Percentiles rank a stretch among this genome's conserved stretches.
phyloP scores from a whole-genome alignment of 2,797 vertebrate species.

The Meriones psammophilus region DNA sequence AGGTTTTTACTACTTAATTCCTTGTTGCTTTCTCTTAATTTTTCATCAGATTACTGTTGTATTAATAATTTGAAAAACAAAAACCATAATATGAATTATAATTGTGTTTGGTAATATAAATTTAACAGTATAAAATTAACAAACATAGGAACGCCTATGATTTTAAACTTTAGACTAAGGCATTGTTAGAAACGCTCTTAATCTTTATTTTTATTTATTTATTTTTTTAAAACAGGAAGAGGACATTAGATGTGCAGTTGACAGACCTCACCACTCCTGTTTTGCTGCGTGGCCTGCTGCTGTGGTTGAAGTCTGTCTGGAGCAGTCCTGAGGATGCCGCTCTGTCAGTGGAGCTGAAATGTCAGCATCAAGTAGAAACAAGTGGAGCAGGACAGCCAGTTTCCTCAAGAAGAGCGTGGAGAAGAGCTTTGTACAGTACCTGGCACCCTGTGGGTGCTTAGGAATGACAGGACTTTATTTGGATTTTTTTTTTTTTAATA shows the following conservation, averaged over 20 bases:
- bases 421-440: constrained; percentile 15
- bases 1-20: background rate
- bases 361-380: background rate
- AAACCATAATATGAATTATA: background rate
- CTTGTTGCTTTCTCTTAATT: constrained; percentile 35
- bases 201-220: constrained; percentile 70
- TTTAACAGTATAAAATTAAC: background rate
- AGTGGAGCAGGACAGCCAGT: background rate
- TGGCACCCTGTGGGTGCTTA: constrained; percentile 64
- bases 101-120: constrained; percentile 4
- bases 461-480: constrained; percentile 52
- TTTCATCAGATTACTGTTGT: constrained; percentile 10
- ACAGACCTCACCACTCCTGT: background rate
- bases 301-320: constrained; percentile 65
- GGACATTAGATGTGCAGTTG: constrained; percentile 81
- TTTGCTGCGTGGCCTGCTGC: constrained; percentile 11
- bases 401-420: constrained; percentile 50
- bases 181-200: constrained; percentile 45
- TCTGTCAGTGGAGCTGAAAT: background rate
- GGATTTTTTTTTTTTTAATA: constrained; percentile 73
- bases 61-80: constrained; percentile 54
- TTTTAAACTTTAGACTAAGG: constrained; percentile 17
- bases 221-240: constrained; percentile 84
- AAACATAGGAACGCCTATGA: background rate
- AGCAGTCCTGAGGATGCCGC: constrained; percentile 65